Evolutionary conservation across 2,113 vertebrate genomes (phyloP).

Genomic region (Cephalopterus ornatus): DNA sequence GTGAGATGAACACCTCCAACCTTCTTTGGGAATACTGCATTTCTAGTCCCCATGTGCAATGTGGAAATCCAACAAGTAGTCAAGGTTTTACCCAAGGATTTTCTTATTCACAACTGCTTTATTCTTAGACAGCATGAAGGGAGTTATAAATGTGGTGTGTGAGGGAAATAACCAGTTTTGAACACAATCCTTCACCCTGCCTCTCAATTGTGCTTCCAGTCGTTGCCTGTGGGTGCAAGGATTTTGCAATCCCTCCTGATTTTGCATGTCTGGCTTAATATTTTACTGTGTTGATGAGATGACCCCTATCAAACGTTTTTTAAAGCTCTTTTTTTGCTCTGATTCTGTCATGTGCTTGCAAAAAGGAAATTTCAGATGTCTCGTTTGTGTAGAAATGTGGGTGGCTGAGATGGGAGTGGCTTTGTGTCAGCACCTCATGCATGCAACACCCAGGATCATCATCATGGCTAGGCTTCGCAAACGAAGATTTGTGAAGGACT

Average conservation of each 20-base stretch:
- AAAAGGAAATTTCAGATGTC: neutral
- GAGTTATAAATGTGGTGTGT: neutral
- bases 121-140: neutral
- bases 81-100: neutral
- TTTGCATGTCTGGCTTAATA: neutral
- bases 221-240: neutral
- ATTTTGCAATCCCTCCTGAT: neutral
- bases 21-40: neutral
- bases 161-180: neutral
- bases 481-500: too few species aligned
- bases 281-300: neutral
- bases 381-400: neutral
- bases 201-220: neutral
- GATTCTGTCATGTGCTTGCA: neutral
- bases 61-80: neutral
- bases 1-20: neutral
- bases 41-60: neutral
- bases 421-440: neutral
- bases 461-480: too few species aligned
- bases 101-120: neutral
- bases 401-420: neutral
- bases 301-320: neutral
- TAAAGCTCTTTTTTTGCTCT: neutral
- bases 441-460: neutral
- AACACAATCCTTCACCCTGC: neutral